Evolutionary conservation across 2,113 vertebrate genomes (phyloP).

Genomic region (Cyrtonyx montezumae): DNA sequence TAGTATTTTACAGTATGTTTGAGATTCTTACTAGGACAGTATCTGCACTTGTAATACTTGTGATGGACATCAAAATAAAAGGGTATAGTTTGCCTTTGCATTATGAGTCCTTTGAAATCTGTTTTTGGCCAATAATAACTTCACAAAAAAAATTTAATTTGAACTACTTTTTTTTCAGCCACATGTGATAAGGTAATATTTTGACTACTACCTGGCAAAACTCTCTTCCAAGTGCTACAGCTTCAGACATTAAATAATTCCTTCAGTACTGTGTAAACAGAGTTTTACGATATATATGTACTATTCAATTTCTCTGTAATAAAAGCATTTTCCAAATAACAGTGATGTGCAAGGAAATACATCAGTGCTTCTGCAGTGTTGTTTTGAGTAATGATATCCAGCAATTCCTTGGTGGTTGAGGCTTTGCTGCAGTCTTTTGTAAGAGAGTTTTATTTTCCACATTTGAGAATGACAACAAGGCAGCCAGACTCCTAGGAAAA

Average conservation of each 20-base stretch:
- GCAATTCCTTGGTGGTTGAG: not conserved
- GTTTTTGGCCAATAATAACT: not conserved
- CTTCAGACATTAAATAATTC: not conserved
- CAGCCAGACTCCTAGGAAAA: not conserved
- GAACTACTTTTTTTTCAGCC: not conserved
- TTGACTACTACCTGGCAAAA: not conserved
- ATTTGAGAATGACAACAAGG: not conserved
- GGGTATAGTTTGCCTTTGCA: not conserved
- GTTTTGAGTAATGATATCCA: constrained; percentile 16
- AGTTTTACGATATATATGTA: not conserved
- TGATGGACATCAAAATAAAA: not conserved
- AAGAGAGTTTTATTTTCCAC: not conserved
- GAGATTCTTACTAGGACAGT: not conserved
- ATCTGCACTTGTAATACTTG: not conserved
- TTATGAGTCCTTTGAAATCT: not conserved
- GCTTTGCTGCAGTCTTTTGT: constrained; percentile 21
- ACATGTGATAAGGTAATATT: not conserved
- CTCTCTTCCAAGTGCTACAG: not conserved
- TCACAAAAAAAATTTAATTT: not conserved
- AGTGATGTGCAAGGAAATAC: not conserved
- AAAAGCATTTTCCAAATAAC: constrained; percentile 16
- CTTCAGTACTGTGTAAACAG: not conserved
- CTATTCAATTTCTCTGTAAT: not conserved
- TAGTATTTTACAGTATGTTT: not conserved
- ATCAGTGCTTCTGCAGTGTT: not conserved